Conservation (phyloP, 2,888 invertebrate genomes). For the Lacanobia oleracea region DNA sequence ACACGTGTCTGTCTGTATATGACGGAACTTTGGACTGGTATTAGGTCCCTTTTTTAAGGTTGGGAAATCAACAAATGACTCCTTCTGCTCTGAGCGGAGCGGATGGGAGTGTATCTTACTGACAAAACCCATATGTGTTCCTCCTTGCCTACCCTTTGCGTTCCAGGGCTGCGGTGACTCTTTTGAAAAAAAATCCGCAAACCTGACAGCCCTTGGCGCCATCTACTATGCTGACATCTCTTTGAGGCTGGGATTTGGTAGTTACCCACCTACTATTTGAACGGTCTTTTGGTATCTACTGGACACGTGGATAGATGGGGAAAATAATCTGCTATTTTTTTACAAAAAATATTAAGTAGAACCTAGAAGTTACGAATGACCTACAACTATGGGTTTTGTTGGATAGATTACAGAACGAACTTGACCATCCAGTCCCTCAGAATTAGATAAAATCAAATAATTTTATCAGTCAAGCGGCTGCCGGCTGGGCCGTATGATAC, state of each 20-base stretch:
- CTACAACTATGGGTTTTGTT: not conserved
- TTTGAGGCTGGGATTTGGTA: too few species aligned
- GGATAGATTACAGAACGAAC: slow-evolving; percentile 4
- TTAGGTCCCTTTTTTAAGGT: not conserved
- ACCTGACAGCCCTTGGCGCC: too few species aligned
- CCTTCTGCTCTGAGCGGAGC: too few species aligned
- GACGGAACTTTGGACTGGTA: not conserved
- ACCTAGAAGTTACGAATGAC: not conserved
- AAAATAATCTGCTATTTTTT: not conserved
- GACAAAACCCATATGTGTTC: too few species aligned
- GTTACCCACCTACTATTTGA: not conserved
- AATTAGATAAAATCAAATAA: slow-evolving; percentile 49
- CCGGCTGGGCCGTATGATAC: slow-evolving; percentile 50
- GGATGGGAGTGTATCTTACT: too few species aligned
- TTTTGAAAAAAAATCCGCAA: too few species aligned
- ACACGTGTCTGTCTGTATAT: slow-evolving; percentile 17
- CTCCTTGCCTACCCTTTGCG: too few species aligned
- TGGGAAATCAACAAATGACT: too few species aligned
- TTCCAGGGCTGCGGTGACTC: too few species aligned
- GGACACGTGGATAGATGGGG: not conserved
- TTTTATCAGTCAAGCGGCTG: slow-evolving; percentile 46
- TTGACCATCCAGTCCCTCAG: slow-evolving; percentile 18
- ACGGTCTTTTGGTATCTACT: not conserved
- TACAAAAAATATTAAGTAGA: slow-evolving; percentile 8
- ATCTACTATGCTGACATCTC: too few species aligned